Base-by-base conservation (phyloP, 2,113 vertebrate genomes). In the Aegypius monachus region DNA sequence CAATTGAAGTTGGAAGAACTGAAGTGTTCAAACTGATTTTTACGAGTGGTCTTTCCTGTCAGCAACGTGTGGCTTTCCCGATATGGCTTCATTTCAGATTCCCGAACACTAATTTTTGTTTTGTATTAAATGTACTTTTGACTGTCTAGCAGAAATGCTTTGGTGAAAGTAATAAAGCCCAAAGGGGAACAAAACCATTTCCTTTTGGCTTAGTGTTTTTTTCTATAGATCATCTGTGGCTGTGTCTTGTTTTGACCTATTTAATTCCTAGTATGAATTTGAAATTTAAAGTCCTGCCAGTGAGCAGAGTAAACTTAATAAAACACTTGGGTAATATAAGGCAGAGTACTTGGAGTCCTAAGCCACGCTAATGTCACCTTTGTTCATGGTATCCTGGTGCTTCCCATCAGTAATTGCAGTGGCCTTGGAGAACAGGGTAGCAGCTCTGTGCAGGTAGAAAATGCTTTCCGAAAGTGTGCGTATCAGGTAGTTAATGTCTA, bases 401-500 rank as follows among this genome's bases (percentile, higher is more conserved):
- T 59, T 89, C 52, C 16, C 5, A 10, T 68, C 32, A 62, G 31
- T n/a, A 58, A 8, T 68, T 6, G 2, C 2, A 10, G 48, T 38
- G 70, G 27, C 50, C 27, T 50, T 62, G 59, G 38, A n/a, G 68
- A 70, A 36, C 27, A 47, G 29, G 23, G 22, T 59, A 43, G 66
- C 12, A 26, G 18, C 29, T 62, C 40, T 67, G 26, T 31, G 38
- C 32, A 31, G 27, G 25, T 43, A 73, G n/a, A 52, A 81, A 25
- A 78, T 1, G 1, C 23, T 62, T 90, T 38, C 17, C 6, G 5
- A 17, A 87, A 73, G 17, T 1, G 15, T 70, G 31, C 0, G 0
- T 62, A 17, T 59, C 26, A 36, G 21, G 10, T 66, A n/a, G 7
- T 59, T 95, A 68, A 53, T 81, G 11, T 80, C 32, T 68, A 1